phyloP scores from a whole-genome alignment of 2,797 vertebrate species.

The Oophaga sylvatica region DNA sequence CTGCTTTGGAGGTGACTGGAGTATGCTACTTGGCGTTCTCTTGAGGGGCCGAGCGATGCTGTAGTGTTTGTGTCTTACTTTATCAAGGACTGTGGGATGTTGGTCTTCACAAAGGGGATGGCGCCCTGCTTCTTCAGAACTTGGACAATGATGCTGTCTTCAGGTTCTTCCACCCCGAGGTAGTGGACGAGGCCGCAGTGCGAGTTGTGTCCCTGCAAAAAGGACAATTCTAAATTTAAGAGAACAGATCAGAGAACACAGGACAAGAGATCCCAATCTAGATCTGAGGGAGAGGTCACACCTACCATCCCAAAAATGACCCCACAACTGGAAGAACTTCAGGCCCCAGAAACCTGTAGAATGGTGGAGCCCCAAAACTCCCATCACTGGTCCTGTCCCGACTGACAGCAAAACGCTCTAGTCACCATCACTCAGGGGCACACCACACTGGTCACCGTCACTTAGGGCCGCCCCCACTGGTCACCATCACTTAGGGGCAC shows the following conservation, averaged over 20 bases:
- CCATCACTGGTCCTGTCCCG: too few relatives aligned
- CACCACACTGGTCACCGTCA: too few relatives aligned
- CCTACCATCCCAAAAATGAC: neutral
- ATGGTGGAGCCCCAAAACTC: too few relatives aligned
- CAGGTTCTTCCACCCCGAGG: slow-evolving; percentile 72
- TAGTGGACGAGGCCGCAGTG: slow-evolving; percentile 78
- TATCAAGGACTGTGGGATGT: slow-evolving; percentile 85
- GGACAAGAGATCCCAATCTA: neutral
- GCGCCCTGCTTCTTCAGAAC: slow-evolving; percentile 93
- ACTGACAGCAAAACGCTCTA: too few relatives aligned
- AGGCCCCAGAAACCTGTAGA: too few relatives aligned
- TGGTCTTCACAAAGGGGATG: slow-evolving; percentile 91
- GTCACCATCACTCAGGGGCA: too few relatives aligned
- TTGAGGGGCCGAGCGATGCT: neutral
- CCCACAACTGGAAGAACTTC: neutral
- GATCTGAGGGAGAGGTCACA: neutral
- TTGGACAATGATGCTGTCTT: slow-evolving; percentile 84
- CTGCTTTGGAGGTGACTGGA: too few relatives aligned
- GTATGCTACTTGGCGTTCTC: too few relatives aligned
- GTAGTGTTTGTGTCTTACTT: slow-evolving; percentile 73
- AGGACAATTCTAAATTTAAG: neutral
- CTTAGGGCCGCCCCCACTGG: too few relatives aligned
- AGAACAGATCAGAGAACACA: neutral
- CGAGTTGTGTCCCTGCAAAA: slow-evolving; percentile 77
- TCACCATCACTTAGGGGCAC: too few relatives aligned